Evolutionary conservation across 1,140 invertebrate species (phyloP).

Genomic region (Penaeus vannamei): DNA sequence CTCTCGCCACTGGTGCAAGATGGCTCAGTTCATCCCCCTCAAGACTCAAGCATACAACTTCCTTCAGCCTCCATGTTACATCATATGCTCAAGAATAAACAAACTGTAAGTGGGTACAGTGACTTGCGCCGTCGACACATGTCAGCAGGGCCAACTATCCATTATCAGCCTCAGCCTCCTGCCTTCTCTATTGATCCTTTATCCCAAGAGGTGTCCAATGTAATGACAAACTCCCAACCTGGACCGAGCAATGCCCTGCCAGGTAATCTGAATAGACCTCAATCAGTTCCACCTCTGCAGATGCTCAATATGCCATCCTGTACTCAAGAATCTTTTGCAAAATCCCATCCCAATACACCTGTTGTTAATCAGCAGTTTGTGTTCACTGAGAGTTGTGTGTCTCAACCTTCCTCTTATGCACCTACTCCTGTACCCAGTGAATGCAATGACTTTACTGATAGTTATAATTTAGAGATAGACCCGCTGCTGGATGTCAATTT

Average conservation of each 20-base stretch:
- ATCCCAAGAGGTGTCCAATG: conserved; percentile 74
- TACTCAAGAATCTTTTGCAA: conserved; percentile 51
- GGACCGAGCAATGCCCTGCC: conserved; percentile 31
- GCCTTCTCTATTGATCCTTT: conserved; percentile 49
- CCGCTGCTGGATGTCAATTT: conserved; percentile 72
- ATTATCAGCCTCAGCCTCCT: conserved; percentile 62
- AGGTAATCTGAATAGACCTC: conserved; percentile 76
- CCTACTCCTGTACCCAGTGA: conserved; percentile 81
- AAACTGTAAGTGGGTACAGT: conserved; percentile 26
- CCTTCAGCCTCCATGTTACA: conserved; percentile 49
- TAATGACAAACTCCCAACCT: conserved; percentile 72
- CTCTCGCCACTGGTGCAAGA: conserved; percentile 68
- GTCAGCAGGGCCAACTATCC: conserved; percentile 68
- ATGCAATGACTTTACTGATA: conserved; percentile 79
- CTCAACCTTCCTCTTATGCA: conserved; percentile 78
- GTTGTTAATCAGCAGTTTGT: conserved; percentile 69
- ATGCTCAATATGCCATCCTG: conserved; percentile 71
- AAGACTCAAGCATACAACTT: conserved; percentile 48
- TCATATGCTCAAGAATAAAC: conserved; percentile 62
- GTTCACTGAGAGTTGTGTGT: conserved; percentile 72
- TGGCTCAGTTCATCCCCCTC: conserved; percentile 39
- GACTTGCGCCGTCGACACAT: conserved; percentile 69
- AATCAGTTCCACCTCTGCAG: conserved; percentile 82
- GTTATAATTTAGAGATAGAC: conserved; percentile 74
- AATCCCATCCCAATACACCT: conserved; percentile 68